Conservation (phyloP, 1,140 invertebrate species). For the Dreissena rostriformis region DNA sequence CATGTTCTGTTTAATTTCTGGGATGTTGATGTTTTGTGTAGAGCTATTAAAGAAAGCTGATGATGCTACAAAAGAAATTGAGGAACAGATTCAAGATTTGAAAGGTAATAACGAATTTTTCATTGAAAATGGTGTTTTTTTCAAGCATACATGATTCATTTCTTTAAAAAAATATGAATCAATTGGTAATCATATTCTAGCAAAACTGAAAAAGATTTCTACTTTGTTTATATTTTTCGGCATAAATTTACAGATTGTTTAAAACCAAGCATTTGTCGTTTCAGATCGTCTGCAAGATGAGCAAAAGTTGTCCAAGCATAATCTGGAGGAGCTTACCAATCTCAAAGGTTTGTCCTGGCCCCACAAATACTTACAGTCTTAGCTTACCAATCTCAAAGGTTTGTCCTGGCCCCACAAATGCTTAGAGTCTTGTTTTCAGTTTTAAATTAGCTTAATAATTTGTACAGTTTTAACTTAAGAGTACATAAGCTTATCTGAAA, state of each 20-base stretch:
- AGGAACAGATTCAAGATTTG: conserved; percentile 74
- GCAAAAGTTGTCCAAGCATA: conserved; percentile 62
- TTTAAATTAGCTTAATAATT: neutral
- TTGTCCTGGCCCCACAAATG: conserved; percentile 41
- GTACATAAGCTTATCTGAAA: neutral
- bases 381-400: conserved; percentile 62
- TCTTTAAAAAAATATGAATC: neutral
- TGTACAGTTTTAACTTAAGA: neutral
- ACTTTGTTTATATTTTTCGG: too few relatives aligned
- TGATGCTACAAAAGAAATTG: conserved; percentile 73
- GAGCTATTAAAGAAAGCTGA: conserved; percentile 76
- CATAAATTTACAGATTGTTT: too few relatives aligned
- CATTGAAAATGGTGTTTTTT: conserved; percentile 8
- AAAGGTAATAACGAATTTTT: conserved; percentile 61
- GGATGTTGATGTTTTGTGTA: conserved; percentile 43
- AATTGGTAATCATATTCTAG: neutral
- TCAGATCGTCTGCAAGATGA: conserved; percentile 73
- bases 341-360: conserved; percentile 65
- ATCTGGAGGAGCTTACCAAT: conserved; percentile 60
- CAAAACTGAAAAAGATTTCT: too few relatives aligned
- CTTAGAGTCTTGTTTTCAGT: neutral
- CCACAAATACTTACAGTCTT: neutral
- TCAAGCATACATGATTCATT: neutral
- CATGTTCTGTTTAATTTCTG: neutral
- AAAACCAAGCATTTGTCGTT: neutral